phyloP scores from a whole-genome alignment of 2,797 vertebrate genomes.

The Sylvilagus floridanus region DNA sequence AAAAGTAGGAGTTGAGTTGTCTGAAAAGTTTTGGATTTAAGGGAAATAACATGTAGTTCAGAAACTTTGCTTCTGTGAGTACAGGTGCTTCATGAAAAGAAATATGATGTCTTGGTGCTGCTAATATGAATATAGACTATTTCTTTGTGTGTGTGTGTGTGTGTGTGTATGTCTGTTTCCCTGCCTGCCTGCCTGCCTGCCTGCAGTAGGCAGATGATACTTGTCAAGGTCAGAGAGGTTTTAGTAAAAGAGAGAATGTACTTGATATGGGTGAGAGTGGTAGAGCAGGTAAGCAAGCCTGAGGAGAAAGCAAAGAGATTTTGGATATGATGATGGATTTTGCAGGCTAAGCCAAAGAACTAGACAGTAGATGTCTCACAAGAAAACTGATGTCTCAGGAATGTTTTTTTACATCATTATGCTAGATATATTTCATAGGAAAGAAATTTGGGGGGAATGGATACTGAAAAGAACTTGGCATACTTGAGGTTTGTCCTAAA shows the following conservation, averaged over 20 bases:
- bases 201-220: background rate
- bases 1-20: conserved; percentile 14
- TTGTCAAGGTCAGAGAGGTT: conserved; percentile 6
- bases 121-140: background rate
- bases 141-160: too few species aligned
- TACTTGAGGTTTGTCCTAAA: conserved; percentile 15
- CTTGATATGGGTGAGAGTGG: background rate
- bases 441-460: background rate
- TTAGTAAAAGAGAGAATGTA: background rate
- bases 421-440: conserved; percentile 14
- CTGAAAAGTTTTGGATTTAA: conserved; percentile 22
- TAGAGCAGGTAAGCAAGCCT: background rate
- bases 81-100: background rate
- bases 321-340: conserved; percentile 44
- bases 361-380: background rate
- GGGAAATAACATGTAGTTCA: background rate
- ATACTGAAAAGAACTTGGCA: conserved; percentile 10
- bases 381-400: conserved; percentile 9
- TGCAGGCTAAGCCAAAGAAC: background rate
- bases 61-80: conserved; percentile 23
- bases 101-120: background rate
- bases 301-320: conserved; percentile 17
- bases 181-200: background rate
- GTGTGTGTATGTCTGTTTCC: background rate
- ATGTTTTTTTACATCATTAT: conserved; percentile 29